Conservation (phyloP, 2,888 invertebrate species). For the Drosophila pseudotalamancana region DNA sequence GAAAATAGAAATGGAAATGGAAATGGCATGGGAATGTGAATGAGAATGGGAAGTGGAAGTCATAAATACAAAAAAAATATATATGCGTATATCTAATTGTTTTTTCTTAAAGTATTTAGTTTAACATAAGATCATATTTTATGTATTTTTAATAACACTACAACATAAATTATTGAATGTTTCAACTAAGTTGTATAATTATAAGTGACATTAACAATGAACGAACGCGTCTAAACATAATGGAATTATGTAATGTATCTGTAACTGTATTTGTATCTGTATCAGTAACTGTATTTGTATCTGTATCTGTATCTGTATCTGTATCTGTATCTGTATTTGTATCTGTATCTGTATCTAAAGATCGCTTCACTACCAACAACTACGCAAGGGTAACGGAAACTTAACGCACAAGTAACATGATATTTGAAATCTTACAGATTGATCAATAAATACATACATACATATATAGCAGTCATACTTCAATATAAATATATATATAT, state of each 20-base stretch:
- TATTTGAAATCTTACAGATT: constrained; percentile 15
- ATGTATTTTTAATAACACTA: constrained; percentile 64
- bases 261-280: constrained; percentile 52
- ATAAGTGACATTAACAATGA: constrained; percentile 63
- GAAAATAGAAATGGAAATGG: background rate
- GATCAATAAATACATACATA: constrained; percentile 25
- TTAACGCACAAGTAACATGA: constrained; percentile 51
- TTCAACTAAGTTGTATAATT: constrained; percentile 80
- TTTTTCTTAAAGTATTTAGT: constrained; percentile 68
- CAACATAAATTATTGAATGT: constrained; percentile 71
- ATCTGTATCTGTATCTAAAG: constrained; percentile 46
- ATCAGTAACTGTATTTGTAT: constrained; percentile 9
- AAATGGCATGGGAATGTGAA: background rate
- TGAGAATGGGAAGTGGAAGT: constrained; percentile 1
- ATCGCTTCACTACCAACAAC: constrained; percentile 40
- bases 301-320: constrained; percentile 50
- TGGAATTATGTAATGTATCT: constrained; percentile 78
- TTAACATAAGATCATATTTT: constrained; percentile 73
- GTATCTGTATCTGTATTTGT: constrained; percentile 43
- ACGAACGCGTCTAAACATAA: constrained; percentile 59
- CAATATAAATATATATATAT: constrained; percentile 9
- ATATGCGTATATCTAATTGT: constrained; percentile 56
- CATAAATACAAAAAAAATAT: constrained; percentile 19
- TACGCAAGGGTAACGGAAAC: constrained; percentile 30
- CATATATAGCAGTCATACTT: constrained; percentile 17